A percentile compares a stretch with the other conserved stretches of the same genome.
These are phyloP conservation scores for Trochalopteron elliotii DNA, from an alignment of 2,113 vertebrate genomes.

Conservation along the genomic window DNA sequence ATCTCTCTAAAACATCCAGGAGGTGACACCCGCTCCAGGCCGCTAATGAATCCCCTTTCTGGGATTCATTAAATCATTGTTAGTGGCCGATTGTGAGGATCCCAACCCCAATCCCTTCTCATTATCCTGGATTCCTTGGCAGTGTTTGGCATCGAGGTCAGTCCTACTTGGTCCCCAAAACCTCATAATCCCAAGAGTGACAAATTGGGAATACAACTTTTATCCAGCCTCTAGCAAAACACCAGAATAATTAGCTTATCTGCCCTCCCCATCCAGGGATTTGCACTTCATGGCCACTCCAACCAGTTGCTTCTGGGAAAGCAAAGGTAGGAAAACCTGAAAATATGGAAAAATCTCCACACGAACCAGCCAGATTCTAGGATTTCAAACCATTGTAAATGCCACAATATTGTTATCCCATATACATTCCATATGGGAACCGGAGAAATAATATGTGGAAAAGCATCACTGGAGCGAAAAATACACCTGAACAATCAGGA, in stretches of 20 bases:
- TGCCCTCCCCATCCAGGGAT: background rate
- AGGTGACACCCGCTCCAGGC: background rate
- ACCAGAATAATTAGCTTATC: background rate
- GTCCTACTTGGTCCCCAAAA: background rate
- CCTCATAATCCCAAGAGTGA: background rate
- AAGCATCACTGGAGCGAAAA: background rate
- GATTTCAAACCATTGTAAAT: background rate
- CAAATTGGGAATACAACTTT: background rate
- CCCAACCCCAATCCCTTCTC: background rate
- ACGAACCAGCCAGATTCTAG: accelerated
- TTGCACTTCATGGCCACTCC: background rate
- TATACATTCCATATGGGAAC: accelerated
- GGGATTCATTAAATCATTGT: background rate
- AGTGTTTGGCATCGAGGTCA: background rate
- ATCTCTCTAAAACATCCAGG: background rate
- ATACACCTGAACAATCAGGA: accelerated
- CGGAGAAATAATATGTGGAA: accelerated
- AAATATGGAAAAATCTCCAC: background rate
- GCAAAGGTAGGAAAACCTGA: background rate
- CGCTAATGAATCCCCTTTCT: background rate
- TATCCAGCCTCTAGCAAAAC: background rate
- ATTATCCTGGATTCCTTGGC: background rate
- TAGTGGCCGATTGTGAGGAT: background rate
- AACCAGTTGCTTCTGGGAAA: background rate
- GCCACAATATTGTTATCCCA: background rate